phyloP scores from a whole-genome alignment of 2,113 vertebrate genomes.

The Noturus placidus region DNA sequence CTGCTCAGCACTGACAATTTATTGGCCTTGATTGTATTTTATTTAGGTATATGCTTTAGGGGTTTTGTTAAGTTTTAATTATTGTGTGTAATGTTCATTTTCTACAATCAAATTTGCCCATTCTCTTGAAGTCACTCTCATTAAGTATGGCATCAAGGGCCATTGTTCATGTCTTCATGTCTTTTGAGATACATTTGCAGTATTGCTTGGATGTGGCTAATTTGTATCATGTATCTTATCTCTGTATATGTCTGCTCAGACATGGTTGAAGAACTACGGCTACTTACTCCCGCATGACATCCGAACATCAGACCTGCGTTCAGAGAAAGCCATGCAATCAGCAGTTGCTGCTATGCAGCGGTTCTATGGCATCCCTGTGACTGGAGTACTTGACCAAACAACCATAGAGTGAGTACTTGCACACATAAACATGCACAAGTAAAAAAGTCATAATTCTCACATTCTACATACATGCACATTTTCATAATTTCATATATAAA shows the following conservation, averaged over 20 bases:
- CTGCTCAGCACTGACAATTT: not conserved
- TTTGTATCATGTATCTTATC: not conserved
- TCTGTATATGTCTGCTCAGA: slow-evolving; percentile 69
- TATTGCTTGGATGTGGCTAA: not conserved
- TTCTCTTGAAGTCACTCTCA: not conserved
- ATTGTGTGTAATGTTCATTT: not conserved
- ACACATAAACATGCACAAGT: not conserved
- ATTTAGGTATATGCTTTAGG: not conserved
- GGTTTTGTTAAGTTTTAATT: not conserved
- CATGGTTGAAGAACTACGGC: slow-evolving; percentile 88
- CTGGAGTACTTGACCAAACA: slow-evolving; percentile 84
- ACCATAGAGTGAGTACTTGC: slow-evolving; percentile 84
- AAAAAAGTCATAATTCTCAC: not conserved
- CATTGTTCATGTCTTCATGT: not conserved
- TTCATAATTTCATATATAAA: not conserved
- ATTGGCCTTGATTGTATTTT: not conserved
- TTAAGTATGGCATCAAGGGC: not conserved
- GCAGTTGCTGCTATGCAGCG: slow-evolving; percentile 91
- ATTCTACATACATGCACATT: not conserved
- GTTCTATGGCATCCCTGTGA: slow-evolving; percentile 89
- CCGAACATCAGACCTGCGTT: slow-evolving; percentile 80
- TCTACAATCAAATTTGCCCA: not conserved
- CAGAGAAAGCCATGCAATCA: slow-evolving; percentile 86
- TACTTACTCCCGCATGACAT: slow-evolving; percentile 85
- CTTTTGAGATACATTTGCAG: not conserved